A percentile compares a stretch with the other conserved stretches of the same genome.
Evolutionary conservation across 2,888 invertebrate genomes (phyloP).

Genomic region (Nephrotoma flavescens): DNA sequence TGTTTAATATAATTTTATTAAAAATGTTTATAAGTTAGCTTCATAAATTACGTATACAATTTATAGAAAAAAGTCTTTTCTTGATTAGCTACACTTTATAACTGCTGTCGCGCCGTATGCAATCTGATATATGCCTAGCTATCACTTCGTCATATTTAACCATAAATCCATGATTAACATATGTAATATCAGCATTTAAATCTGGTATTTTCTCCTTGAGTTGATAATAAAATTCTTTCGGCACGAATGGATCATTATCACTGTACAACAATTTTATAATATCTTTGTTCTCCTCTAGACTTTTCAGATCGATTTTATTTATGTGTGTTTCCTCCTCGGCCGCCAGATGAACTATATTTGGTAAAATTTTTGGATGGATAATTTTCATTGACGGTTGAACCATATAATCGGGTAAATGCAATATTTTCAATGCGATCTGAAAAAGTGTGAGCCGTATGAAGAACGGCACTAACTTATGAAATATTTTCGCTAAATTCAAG

Average conservation of each 20-base stretch:
- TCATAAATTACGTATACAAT: background rate
- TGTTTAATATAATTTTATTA: background rate
- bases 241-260: slow-evolving; percentile 60
- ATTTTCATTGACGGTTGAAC: background rate
- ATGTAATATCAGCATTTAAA: slow-evolving; percentile 38
- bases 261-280: slow-evolving; percentile 63
- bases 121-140: slow-evolving; percentile 22
- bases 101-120: slow-evolving; percentile 15
- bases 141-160: slow-evolving; percentile 40
- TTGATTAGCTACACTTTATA: background rate
- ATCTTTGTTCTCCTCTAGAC: slow-evolving; percentile 36
- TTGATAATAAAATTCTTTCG: slow-evolving; percentile 45
- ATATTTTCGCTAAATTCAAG: background rate
- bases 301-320: slow-evolving; percentile 40
- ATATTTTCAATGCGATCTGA: background rate
- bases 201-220: slow-evolving; percentile 40
- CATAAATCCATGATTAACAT: slow-evolving; percentile 60
- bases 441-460: background rate
- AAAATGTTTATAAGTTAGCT: background rate
- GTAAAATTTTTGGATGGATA: slow-evolving; percentile 37
- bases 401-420: background rate
- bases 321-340: slow-evolving; percentile 58
- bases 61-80: background rate
- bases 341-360: slow-evolving; percentile 47
- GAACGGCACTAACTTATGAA: background rate